Evolutionary conservation across 2,113 vertebrate species (phyloP).

Genomic region (Suricata suricatta): DNA sequence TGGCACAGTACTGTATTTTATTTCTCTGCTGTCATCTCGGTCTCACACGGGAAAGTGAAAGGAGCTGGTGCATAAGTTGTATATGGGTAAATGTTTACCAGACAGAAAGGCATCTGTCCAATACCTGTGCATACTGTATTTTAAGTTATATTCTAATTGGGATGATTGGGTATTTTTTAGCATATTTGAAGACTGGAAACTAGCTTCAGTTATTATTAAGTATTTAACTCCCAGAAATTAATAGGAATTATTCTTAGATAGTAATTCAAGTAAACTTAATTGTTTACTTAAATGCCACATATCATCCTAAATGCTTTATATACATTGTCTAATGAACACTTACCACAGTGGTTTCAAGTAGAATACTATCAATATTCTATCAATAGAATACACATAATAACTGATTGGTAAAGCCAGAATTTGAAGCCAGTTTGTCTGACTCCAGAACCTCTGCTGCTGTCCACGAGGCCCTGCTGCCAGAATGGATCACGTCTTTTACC

Average conservation of each 20-base stretch:
- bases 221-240: background rate
- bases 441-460: background rate
- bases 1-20: background rate
- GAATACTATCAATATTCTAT: background rate
- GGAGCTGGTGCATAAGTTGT: background rate
- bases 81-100: constrained; percentile 42
- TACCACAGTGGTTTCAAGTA: background rate
- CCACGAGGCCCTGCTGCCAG: background rate
- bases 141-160: background rate
- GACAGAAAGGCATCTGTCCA: background rate
- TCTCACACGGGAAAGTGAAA: constrained; percentile 42
- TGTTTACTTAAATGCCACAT: background rate
- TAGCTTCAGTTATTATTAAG: background rate
- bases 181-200: background rate
- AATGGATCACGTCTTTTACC: constrained; percentile 4
- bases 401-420: constrained; percentile 22
- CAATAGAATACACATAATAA: too few relatives aligned
- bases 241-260: constrained; percentile 9
- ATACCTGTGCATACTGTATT: background rate
- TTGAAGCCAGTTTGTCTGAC: constrained; percentile 31
- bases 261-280: background rate
- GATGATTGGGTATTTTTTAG: constrained; percentile 11
- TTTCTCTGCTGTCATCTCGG: constrained; percentile 22
- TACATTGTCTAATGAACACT: background rate
- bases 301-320: background rate